Evolutionary conservation across 2,888 invertebrate genomes (phyloP).

Genomic region (Andrena camellia): DNA sequence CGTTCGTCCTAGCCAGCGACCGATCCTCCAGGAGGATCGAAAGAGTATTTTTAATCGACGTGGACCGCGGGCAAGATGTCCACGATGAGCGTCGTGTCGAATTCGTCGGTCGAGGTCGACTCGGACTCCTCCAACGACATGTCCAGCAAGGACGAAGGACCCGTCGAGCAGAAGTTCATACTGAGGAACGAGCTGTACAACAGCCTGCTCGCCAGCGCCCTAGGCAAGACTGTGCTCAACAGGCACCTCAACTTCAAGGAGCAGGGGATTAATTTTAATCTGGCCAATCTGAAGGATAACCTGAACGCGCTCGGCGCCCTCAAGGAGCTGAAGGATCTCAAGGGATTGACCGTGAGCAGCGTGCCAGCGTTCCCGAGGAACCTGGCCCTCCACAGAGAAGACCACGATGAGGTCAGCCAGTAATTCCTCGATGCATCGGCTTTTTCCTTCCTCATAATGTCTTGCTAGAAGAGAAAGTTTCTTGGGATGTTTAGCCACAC

Average conservation of each 20-base stretch:
- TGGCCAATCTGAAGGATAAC: constrained; percentile 82
- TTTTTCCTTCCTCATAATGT: not conserved
- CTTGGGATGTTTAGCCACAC: no score
- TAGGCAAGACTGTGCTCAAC: constrained; percentile 86
- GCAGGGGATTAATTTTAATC: constrained; percentile 76
- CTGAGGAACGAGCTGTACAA: constrained; percentile 93
- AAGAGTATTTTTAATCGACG: not conserved
- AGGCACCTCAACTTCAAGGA: constrained; percentile 82
- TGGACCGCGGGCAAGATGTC: constrained; percentile 75
- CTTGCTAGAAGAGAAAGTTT: no score
- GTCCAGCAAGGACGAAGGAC: constrained; percentile 78
- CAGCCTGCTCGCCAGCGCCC: constrained; percentile 91
- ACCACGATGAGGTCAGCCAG: constrained; percentile 82
- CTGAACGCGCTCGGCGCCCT: constrained; percentile 82
- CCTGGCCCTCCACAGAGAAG: constrained; percentile 82
- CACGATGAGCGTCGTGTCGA: constrained; percentile 83
- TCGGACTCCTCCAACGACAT: constrained; percentile 83
- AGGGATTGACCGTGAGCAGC: constrained; percentile 83
- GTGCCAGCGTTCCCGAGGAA: constrained; percentile 84
- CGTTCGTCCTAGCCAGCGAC: not conserved
- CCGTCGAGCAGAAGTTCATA: constrained; percentile 86
- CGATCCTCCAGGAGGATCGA: not conserved
- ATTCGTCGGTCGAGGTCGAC: constrained; percentile 84
- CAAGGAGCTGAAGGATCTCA: constrained; percentile 83
- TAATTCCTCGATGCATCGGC: not conserved